A percentile compares a stretch with the other conserved stretches of the same genome.
Conservation (phyloP, 2,888 invertebrate species). For the Lacanobia oleracea region DNA sequence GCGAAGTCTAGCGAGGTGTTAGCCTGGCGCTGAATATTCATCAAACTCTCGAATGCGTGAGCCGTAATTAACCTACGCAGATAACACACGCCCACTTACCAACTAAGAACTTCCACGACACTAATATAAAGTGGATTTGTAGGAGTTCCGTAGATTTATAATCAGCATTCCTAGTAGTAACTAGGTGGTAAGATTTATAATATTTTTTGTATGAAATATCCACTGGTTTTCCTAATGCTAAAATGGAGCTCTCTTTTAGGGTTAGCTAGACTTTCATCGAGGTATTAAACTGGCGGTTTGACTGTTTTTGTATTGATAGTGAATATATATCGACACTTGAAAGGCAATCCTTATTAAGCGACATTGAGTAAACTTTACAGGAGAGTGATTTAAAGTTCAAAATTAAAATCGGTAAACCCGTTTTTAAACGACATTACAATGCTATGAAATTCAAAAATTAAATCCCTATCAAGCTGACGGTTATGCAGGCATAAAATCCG, state of each 20-base stretch:
- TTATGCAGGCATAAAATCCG: background rate
- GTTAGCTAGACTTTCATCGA: background rate
- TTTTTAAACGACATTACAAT: background rate
- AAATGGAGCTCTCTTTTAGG: too few relatives aligned
- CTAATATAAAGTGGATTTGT: constrained; percentile 19
- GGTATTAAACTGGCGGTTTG: too few relatives aligned
- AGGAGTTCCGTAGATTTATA: constrained; percentile 2
- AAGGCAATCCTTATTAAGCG: too few relatives aligned
- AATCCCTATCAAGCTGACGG: background rate
- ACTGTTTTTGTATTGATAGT: too few relatives aligned
- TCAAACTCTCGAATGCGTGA: constrained; percentile 59
- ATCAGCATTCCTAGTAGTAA: constrained; percentile 5
- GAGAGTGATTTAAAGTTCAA: too few relatives aligned
- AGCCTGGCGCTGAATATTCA: constrained; percentile 66
- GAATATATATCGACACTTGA: too few relatives aligned
- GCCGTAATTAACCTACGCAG: constrained; percentile 51
- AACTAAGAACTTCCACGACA: constrained; percentile 35
- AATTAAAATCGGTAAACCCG: too few relatives aligned
- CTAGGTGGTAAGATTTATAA: background rate
- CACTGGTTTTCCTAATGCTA: too few relatives aligned
- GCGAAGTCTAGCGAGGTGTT: constrained; percentile 56
- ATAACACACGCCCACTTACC: constrained; percentile 42
- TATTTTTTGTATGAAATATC: background rate
- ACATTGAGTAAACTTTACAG: too few relatives aligned
- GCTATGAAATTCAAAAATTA: background rate